A percentile compares a stretch with the other conserved stretches of the same genome.
phyloP scores from a whole-genome alignment of 2,888 invertebrate genomes.

The Philereme vetulata region DNA sequence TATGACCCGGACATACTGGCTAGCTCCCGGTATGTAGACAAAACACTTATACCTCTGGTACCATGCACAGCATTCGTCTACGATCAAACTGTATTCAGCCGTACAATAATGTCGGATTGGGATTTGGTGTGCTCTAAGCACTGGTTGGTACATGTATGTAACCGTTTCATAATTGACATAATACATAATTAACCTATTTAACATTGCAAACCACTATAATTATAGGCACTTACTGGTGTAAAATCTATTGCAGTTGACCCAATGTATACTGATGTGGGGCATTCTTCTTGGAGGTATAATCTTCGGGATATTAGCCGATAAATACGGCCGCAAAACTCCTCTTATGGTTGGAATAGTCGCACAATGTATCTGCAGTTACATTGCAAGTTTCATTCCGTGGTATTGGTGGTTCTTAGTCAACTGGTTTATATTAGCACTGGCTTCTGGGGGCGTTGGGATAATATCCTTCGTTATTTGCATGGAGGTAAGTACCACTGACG shows the following conservation, averaged over 20 bases:
- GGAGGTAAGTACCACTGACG: constrained; percentile 65
- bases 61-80: constrained; percentile 74
- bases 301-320: constrained; percentile 85
- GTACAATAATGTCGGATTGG: constrained; percentile 87
- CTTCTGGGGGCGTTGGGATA: constrained; percentile 85
- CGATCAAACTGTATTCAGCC: constrained; percentile 81
- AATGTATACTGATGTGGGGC: constrained; percentile 86
- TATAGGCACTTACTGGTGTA: constrained; percentile 26
- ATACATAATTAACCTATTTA: too few species aligned
- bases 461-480: constrained; percentile 87
- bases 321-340: constrained; percentile 84
- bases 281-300: constrained; percentile 84
- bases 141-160: constrained; percentile 76
- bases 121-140: constrained; percentile 85
- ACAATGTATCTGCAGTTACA: constrained; percentile 79
- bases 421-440: constrained; percentile 84
- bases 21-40: constrained; percentile 52
- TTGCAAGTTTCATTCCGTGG: constrained; percentile 79
- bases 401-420: constrained; percentile 80
- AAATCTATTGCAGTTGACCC: constrained; percentile 72
- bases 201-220: too few species aligned
- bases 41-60: constrained; percentile 61
- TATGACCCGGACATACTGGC: constrained; percentile 68
- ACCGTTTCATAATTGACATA: neutral
- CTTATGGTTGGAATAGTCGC: constrained; percentile 82